Base-by-base conservation (phyloP, 2,797 vertebrate genomes). In the Tachyglossus aculeatus region DNA sequence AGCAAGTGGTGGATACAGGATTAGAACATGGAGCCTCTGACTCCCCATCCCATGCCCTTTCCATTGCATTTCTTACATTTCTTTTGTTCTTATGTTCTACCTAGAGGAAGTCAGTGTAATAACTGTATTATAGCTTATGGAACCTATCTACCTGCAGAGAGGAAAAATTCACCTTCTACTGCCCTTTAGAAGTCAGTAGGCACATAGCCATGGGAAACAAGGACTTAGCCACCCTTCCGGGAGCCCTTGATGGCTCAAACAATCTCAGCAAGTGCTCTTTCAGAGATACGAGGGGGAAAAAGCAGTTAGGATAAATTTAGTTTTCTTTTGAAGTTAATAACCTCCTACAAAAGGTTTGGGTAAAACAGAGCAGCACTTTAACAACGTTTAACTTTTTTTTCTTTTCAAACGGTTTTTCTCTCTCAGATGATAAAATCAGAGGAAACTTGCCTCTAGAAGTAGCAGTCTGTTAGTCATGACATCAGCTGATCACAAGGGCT, bases 241-340 rank as follows among this genome's bases (percentile, higher is more conserved):
- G 57, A 80, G 77, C 69, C 56, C 77, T 78, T 73, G 67, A 65
- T 85, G 72, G 78, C 45, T 25, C 58, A 77, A 64, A 75, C 66
- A 60, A 71, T 74, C 71, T 63, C 80, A 85, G 82, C 44, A 62
- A 63, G 74, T 14, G 38, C 55, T 84, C 88, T 80, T 77, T 86
- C 74, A 82, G 81, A 82, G 82, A 78, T 70, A 74, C 19, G 1
- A 55, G 63, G 60, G 58, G 33, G 60, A 33, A 47, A 63, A 48
- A 68, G 77, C 83, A 71, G 64, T 75, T 81, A 80, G 0, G 76
- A 80, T 87, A 84, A 86, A 77, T 71, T 87, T 82, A 84, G 79
- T 81, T 88, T 83, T 74, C 78, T 71, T 92, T 88, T 88, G 88
- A 91, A 90, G 90, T 88, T 89, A 88, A 88, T 89, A 87, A 84